Evolutionary conservation across 2,797 vertebrate species (phyloP).

Genomic region (Eleutherodactylus coqui): DNA sequence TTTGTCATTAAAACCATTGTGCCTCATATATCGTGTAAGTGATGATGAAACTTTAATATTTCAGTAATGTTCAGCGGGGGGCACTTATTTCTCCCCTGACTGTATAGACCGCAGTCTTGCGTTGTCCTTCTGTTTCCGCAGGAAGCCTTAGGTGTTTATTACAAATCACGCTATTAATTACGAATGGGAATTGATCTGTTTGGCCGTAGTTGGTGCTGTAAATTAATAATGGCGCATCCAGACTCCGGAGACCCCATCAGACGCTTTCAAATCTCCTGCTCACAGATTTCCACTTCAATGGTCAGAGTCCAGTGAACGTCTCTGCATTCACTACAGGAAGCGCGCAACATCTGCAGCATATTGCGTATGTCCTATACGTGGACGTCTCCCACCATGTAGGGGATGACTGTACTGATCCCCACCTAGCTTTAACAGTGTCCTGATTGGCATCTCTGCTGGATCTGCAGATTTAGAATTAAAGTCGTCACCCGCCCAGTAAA

Average conservation of each 20-base stretch:
- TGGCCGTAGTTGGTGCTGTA: not conserved
- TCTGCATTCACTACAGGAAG: not conserved
- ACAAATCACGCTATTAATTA: not conserved
- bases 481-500: too few species aligned
- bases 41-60: too few species aligned
- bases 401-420: not conserved
- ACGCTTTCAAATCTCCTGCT: not conserved
- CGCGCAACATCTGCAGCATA: not conserved
- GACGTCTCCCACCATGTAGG: too few species aligned
- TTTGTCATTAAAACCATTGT: too few species aligned
- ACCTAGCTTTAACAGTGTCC: not conserved
- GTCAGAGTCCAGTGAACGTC: not conserved
- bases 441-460: not conserved
- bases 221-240: conserved; percentile 28
- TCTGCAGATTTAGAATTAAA: not conserved
- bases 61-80: too few species aligned
- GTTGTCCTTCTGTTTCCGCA: too few species aligned
- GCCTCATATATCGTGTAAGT: too few species aligned
- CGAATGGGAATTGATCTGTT: conserved; percentile 9
- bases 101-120: not conserved
- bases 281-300: conserved; percentile 24
- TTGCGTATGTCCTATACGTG: not conserved
- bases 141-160: not conserved
- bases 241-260: not conserved
- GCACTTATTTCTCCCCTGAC: not conserved